Evolutionary conservation across 2,888 invertebrate genomes (phyloP), one percentile per base, ranked within the genome.

Genomic region (Luperina nickerlii): DNA sequence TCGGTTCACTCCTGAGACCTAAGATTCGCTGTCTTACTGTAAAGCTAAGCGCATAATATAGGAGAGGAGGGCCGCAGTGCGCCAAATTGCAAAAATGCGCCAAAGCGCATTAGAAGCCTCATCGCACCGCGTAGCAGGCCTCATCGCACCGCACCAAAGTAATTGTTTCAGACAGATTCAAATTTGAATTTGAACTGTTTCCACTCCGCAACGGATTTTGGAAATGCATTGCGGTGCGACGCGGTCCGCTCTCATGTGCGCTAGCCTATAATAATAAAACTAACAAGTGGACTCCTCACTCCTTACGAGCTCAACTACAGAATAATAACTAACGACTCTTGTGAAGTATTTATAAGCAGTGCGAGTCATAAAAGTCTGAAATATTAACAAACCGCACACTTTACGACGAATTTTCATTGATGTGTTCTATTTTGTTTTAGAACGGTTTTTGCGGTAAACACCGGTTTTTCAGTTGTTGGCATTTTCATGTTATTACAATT

Each of bases 301-400:
- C 20, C 38, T 63, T 77, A 68, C 51, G 32, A 83, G 42, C 8
- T 51, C 48, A 62, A 77, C 65, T 79, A 75, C 20, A 70, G 27
- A 78, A 54, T 78, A 74, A 66, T 82, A 83, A 74, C 48, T 38
- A 60, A 82, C 67, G 38, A 72, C 38, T 57, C 48, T 38, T 63
- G 65, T 84, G 79, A 70, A 62, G 73, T 82, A 79, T 78, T 84
- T 74, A 66, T 70, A 78, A 62, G n/a, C 74, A n/a, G 38, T 45
- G 42, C 20, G 13, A 48, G 27, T 79, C 79, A 51, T 84, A 69
- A 84, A 84, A 79, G 9, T 27, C 62, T 62, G 54, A 45, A 78
- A 83, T 65, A 82, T 57, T 69, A 78, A 38, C 38, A 38, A 71
- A 83, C 72, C 78, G 32, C 60, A 71, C 62, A 62, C 15, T 82